A percentile compares a stretch with the other conserved stretches of the same genome.
Evolutionary conservation across 2,888 invertebrate species (phyloP).

Genomic region (Polydrusus cervinus): DNA sequence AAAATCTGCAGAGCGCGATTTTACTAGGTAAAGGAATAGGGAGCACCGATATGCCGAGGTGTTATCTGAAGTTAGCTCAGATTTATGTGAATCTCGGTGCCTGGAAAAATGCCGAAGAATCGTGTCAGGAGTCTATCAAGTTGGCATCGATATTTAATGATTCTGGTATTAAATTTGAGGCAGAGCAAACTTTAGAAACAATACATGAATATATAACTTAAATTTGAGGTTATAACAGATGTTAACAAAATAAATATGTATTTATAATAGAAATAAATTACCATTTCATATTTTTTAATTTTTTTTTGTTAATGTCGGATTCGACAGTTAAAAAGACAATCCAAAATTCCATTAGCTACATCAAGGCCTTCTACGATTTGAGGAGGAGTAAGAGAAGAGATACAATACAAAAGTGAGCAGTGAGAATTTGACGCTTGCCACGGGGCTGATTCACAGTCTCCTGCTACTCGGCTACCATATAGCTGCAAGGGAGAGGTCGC

Average conservation of each 20-base stretch:
- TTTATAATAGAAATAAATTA: no score
- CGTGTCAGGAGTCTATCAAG: conserved; percentile 67
- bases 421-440: no score
- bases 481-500: no score
- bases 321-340: no score
- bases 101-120: conserved; percentile 65
- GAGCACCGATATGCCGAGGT: conserved; percentile 71
- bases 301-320: not conserved
- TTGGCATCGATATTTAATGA: conserved; percentile 66
- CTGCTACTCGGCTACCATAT: no score
- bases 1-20: conserved; percentile 70
- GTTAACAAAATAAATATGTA: no score
- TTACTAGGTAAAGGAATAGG: conserved; percentile 70
- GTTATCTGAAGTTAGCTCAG: conserved; percentile 69
- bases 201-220: conserved; percentile 1
- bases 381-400: no score
- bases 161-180: conserved; percentile 63
- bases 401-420: no score
- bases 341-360: no score
- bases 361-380: no score
- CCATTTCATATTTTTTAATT: not conserved
- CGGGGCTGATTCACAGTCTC: no score
- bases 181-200: conserved; percentile 54
- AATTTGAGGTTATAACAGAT: not conserved
- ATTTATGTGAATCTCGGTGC: conserved; percentile 68